A percentile compares a stretch with the other conserved stretches of the same genome.
Conservation (phyloP, 2,888 invertebrate species). For the Rutpela maculata region DNA sequence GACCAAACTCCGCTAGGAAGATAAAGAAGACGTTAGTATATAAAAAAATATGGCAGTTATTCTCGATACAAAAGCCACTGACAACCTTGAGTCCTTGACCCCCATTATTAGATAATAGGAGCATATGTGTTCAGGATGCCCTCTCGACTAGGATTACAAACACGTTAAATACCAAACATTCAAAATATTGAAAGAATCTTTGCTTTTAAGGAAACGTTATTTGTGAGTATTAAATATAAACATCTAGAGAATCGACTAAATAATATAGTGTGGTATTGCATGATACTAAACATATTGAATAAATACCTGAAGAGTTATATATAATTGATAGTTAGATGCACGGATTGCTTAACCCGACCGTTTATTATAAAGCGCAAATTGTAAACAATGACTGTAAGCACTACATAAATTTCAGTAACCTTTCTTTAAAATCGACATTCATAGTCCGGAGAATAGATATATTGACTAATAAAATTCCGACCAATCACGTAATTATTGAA, state of each 20-base stretch:
- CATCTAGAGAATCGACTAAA: not conserved
- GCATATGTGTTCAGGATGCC: too few relatives aligned
- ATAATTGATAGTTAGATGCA: constrained; percentile 41
- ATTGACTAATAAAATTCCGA: constrained; percentile 46
- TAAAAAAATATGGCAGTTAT: too few relatives aligned
- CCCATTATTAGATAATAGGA: too few relatives aligned
- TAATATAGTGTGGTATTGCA: constrained; percentile 1
- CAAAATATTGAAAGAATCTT: too few relatives aligned
- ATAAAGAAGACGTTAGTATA: too few relatives aligned
- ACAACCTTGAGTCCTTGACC: too few relatives aligned
- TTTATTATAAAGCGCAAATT: constrained; percentile 56
- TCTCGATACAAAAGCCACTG: too few relatives aligned
- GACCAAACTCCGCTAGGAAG: too few relatives aligned
- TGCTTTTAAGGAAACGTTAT: too few relatives aligned
- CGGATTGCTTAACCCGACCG: constrained; percentile 48
- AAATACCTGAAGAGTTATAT: constrained; percentile 28
- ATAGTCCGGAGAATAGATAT: constrained; percentile 42
- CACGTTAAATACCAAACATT: too few relatives aligned
- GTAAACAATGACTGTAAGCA: constrained; percentile 54
- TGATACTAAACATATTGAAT: constrained; percentile 19
- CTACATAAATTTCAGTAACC: constrained; percentile 53
- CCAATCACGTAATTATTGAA: constrained; percentile 20
- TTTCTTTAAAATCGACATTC: constrained; percentile 48
- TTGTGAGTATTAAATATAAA: not conserved
- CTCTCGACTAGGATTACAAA: too few relatives aligned